A percentile compares a stretch with the other conserved stretches of the same genome.
phyloP scores from a whole-genome alignment of 2,888 invertebrate genomes.

The Zootermopsis nevadensis region DNA sequence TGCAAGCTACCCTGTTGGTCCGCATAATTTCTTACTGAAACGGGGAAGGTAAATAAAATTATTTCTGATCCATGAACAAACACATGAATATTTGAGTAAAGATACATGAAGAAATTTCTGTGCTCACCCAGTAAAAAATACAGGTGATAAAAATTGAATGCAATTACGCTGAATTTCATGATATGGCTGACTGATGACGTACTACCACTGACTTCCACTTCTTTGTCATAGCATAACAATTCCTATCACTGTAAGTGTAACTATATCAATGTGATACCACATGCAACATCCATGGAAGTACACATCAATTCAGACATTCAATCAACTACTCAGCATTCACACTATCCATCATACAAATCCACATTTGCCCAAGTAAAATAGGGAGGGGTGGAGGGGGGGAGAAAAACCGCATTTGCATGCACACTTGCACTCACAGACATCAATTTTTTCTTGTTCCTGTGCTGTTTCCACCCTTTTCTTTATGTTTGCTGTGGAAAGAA shows the following conservation, averaged over 20 bases:
- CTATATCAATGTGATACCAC: neutral
- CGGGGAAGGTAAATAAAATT: no score
- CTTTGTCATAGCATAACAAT: neutral
- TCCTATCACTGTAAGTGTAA: slow-evolving; percentile 12
- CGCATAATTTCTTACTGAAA: no score
- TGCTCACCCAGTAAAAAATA: no score
- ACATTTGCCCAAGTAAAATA: neutral
- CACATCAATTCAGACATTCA: neutral
- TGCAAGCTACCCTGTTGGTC: no score
- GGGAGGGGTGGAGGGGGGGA: neutral
- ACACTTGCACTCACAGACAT: slow-evolving; percentile 23
- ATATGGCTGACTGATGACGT: neutral
- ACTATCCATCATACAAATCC: neutral
- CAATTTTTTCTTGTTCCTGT: slow-evolving; percentile 29
- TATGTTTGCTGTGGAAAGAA: slow-evolving; percentile 32
- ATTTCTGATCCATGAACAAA: no score
- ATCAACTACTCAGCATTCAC: neutral
- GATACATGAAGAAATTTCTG: no score
- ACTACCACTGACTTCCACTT: neutral
- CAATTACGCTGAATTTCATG: no score
- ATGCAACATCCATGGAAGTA: neutral
- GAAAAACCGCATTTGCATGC: neutral
- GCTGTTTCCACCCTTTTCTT: slow-evolving; percentile 3
- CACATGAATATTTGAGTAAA: no score
- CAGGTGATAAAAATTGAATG: no score